Evolutionary conservation across 2,888 invertebrate species (phyloP), one percentile per base, ranked within the genome.

Genomic region (Ormyrus thymus): DNA sequence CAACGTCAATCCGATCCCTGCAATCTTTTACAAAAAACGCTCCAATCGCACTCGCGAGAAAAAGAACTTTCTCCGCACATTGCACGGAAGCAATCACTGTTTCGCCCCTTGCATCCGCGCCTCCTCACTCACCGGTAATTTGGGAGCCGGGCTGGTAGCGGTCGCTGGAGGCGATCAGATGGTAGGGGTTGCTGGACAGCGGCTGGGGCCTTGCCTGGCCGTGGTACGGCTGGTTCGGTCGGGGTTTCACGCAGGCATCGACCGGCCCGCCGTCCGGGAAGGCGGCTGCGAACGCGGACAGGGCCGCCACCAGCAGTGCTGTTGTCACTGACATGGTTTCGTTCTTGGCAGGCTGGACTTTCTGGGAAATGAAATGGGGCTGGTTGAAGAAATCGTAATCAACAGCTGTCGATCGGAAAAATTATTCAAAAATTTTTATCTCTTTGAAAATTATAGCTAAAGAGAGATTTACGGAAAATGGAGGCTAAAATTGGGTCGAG

Each of bases 191-290:
- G 1, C 92, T 92, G 11, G 92, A 90, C 48, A 91, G 86, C 0
- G 94, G 92, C 86, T 95, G 94, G 0, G 95, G 91, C 80, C 94
- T 91, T 8, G 95, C 93, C 84, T 94, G 93, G 2, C 95, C 94
- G 84, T 96, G 96, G 88, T 95, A 94, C 0, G 96, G 96, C 86
- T 93, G 93, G 90, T 95, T 95, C 1, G 94, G 93, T 61, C 94
- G 92, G 46, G 93, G 92, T 87, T 95, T 95, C 4, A 95, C 95
- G 87, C 96, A 96, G 51, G 95, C 93, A 86, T 96, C 95, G 48
- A 95, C 93, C 0, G 96, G 96, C 1, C 95, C 95, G 1, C 95
- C 95, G 85, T 95, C 95, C n/a, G 95, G 95, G 87, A 95, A 95
- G 81, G 92, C 92, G 66, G 75, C 86, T 78, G 90, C 69, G 51